Conservation (phyloP, 1,140 invertebrate species). For the Brachionus manjavacas region DNA sequence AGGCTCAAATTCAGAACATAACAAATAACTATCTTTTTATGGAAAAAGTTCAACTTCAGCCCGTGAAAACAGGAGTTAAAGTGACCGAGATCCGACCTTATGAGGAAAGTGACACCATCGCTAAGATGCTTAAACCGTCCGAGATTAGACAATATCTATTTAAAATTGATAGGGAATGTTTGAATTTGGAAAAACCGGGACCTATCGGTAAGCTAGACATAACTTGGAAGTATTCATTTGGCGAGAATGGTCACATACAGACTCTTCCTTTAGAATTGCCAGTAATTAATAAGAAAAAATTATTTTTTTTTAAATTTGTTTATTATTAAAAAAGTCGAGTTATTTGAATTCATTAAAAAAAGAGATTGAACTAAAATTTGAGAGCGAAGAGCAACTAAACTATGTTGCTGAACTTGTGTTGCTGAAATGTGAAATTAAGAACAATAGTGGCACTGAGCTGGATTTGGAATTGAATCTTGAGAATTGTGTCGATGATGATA, state of each 20-base stretch:
- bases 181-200: neutral
- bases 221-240: constrained; percentile 23
- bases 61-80: neutral
- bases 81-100: neutral
- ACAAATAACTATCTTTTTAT: constrained; percentile 32
- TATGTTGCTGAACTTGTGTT: neutral
- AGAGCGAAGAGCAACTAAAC: neutral
- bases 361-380: neutral
- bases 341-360: neutral
- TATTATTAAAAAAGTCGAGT: neutral
- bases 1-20: constrained; percentile 35
- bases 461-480: constrained; percentile 9
- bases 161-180: neutral
- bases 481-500: neutral
- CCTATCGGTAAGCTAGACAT: constrained; percentile 30
- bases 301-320: neutral
- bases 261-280: neutral
- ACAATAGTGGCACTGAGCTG: neutral
- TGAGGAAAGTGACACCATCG: neutral
- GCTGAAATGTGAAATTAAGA: neutral
- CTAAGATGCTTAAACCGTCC: neutral
- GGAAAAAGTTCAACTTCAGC: constrained; percentile 29
- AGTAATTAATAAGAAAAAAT: neutral
- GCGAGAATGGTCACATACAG: constrained; percentile 31
- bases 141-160: constrained; percentile 37